phyloP scores from a whole-genome alignment of 2,888 invertebrate species.

The Melipona beecheii region DNA sequence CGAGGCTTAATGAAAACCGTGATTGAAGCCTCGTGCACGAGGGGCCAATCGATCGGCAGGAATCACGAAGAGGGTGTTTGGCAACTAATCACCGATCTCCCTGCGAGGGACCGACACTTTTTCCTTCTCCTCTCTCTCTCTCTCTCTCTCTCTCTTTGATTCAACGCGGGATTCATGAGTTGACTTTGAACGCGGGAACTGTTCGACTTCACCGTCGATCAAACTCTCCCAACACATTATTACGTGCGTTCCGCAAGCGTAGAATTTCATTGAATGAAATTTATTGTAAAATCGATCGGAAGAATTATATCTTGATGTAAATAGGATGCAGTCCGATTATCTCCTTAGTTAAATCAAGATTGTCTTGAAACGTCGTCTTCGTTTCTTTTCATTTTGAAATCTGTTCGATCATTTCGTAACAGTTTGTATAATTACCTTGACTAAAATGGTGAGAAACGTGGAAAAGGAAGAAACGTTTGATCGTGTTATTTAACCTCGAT shows the following conservation, averaged over 20 bases:
- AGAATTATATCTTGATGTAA: not conserved
- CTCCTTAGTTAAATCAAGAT: no score
- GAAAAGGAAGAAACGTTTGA: no score
- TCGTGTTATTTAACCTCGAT: no score
- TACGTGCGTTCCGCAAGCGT: not conserved
- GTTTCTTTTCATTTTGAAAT: no score
- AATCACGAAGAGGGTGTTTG: slow-evolving; percentile 74
- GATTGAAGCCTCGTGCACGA: slow-evolving; percentile 75
- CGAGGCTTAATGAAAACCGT: slow-evolving; percentile 78
- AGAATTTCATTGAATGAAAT: not conserved
- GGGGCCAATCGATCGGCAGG: slow-evolving; percentile 73
- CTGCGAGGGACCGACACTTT: slow-evolving; percentile 63
- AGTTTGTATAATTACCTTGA: no score
- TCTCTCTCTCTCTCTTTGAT: slow-evolving; percentile 51
- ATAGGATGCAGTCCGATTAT: not conserved
- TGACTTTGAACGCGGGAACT: slow-evolving; percentile 60
- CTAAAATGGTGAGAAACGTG: no score
- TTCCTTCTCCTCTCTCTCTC: slow-evolving; percentile 7
- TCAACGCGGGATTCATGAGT: slow-evolving; percentile 67
- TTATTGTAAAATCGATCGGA: not conserved
- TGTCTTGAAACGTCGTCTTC: no score
- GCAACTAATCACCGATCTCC: slow-evolving; percentile 74
- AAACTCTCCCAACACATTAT: slow-evolving; percentile 13
- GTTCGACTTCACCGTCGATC: slow-evolving; percentile 39
- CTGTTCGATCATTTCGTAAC: no score